Conservation (phyloP, 2,888 invertebrate species). For the Agrenia bidenticulata region DNA sequence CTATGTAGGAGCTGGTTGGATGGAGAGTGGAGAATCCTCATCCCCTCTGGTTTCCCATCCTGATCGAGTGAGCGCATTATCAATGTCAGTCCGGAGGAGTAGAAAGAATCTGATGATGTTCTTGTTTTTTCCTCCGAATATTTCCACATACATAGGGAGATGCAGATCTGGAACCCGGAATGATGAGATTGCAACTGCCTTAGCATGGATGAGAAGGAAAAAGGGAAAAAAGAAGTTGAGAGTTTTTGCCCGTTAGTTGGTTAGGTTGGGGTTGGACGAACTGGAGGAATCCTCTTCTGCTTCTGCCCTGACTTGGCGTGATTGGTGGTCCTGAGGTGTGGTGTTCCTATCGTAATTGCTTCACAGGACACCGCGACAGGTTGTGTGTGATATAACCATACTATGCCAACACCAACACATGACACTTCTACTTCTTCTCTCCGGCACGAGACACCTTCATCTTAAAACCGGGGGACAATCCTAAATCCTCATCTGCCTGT, state of each 20-base stretch:
- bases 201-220: not conserved
- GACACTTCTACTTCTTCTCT: conserved; percentile 50
- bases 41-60: conserved; percentile 7
- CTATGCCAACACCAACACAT: conserved; percentile 49
- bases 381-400: conserved; percentile 50
- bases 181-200: not conserved
- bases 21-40: not conserved
- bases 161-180: conserved; percentile 17
- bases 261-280: conserved; percentile 9
- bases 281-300: conserved; percentile 27
- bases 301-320: conserved; percentile 43
- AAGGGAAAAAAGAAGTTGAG: conserved; percentile 2
- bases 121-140: conserved; percentile 19
- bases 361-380: conserved; percentile 54
- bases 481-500: not conserved
- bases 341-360: conserved; percentile 52
- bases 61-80: conserved; percentile 21
- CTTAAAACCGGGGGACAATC: conserved; percentile 9
- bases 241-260: conserved; percentile 7
- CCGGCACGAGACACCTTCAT: conserved; percentile 41
- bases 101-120: conserved; percentile 11
- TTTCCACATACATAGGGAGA: conserved; percentile 18
- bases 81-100: not conserved
- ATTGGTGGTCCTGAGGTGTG: conserved; percentile 53
- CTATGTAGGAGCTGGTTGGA: not conserved